Evolutionary conservation across 2,113 vertebrate species (phyloP).

Genomic region (Accipiter cooperii): DNA sequence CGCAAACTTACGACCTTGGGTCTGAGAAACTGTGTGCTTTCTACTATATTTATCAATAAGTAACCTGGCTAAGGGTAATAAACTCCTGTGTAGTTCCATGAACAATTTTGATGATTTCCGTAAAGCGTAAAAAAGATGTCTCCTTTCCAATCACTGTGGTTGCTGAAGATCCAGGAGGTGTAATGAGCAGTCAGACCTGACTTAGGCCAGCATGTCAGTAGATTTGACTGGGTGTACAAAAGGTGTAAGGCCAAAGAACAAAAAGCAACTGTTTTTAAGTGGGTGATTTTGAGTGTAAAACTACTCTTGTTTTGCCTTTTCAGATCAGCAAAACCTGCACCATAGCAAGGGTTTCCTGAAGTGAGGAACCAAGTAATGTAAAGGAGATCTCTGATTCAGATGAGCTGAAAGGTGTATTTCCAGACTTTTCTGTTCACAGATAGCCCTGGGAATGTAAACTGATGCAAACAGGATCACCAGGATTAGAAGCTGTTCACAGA

Average conservation of each 20-base stretch:
- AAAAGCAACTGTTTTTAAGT: not conserved
- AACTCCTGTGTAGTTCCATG: not conserved
- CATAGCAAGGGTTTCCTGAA: not conserved
- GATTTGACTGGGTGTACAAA: not conserved
- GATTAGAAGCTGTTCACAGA: conserved; percentile 19
- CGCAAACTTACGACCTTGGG: not conserved
- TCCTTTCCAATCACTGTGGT: not conserved
- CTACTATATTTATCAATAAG: not conserved
- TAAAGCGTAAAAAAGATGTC: not conserved
- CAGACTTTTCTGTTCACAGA: not conserved
- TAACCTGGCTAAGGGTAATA: not conserved
- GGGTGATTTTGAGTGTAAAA: not conserved
- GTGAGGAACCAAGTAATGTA: not conserved
- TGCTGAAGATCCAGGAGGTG: not conserved
- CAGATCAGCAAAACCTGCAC: not conserved
- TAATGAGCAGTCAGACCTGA: not conserved
- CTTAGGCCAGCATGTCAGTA: not conserved
- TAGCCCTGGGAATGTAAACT: conserved; percentile 4
- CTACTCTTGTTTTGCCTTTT: not conserved
- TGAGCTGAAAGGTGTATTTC: not conserved
- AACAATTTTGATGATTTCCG: not conserved
- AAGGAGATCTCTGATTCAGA: not conserved
- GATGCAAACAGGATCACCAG: conserved; percentile 17
- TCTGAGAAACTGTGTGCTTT: not conserved
- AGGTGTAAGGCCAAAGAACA: not conserved